phyloP scores from a whole-genome alignment of 1,140 invertebrate genomes.

The Phymastichus coffea region DNA sequence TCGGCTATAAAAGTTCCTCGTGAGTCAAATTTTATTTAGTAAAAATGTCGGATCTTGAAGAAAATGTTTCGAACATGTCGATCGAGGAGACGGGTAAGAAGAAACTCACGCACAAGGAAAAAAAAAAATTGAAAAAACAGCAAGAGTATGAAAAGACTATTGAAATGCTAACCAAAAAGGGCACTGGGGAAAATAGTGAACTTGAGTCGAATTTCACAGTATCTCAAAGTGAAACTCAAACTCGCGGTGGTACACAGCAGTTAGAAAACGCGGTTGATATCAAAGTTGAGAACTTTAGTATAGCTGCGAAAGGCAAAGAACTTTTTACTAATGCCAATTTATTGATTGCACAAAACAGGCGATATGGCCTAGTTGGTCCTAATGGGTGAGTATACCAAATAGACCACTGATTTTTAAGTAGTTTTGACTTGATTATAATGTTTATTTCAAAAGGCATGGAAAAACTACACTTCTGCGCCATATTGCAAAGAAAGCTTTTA shows the following conservation, averaged over 20 bases:
- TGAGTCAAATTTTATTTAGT: background rate
- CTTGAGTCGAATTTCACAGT: constrained; percentile 94
- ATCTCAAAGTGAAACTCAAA: constrained; percentile 66
- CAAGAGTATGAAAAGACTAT: constrained; percentile 90
- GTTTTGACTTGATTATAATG: too few species aligned
- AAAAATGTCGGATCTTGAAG: constrained; percentile 43
- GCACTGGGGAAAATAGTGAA: constrained; percentile 83
- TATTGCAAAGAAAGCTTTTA: constrained; percentile 83
- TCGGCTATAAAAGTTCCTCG: background rate
- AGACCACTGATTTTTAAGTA: too few species aligned
- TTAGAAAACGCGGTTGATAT: constrained; percentile 96
- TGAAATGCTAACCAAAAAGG: constrained; percentile 84
- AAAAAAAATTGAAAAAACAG: constrained; percentile 92
- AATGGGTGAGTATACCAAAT: constrained; percentile 73
- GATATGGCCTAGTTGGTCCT: constrained; percentile 97
- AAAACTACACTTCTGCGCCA: constrained; percentile 98
- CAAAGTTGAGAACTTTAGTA: constrained; percentile 98
- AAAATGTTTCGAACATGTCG: constrained; percentile 43
- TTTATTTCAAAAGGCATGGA: constrained; percentile 72
- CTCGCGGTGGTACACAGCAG: constrained; percentile 68
- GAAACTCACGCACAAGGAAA: constrained; percentile 90
- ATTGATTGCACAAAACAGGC: constrained; percentile 87
- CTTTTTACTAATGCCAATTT: constrained; percentile 96
- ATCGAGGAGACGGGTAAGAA: constrained; percentile 46
- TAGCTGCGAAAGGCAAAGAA: constrained; percentile 96